A percentile compares a stretch with the other conserved stretches of the same genome.
Evolutionary conservation across 2,888 invertebrate species (phyloP).

Genomic region (Cryptocephalus moraei): DNA sequence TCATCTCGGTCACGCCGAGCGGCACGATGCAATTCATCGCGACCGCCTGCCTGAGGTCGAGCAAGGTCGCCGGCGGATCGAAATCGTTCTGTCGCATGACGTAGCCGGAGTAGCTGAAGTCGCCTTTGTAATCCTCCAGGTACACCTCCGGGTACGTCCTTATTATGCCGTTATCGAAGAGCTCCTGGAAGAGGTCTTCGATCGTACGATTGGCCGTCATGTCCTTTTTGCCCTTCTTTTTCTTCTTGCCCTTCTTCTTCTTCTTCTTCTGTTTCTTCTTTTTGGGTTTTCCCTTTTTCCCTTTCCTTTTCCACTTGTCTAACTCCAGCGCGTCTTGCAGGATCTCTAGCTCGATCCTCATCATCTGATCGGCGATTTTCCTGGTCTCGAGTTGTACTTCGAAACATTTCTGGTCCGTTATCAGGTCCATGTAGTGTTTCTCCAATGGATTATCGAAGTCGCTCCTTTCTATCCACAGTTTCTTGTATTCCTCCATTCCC

Average conservation of each 20-base stretch:
- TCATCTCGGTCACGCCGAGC: conserved; percentile 38
- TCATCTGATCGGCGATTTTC: conserved; percentile 57
- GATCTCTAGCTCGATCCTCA: conserved; percentile 46
- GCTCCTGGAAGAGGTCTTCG: conserved; percentile 60
- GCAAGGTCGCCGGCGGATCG: conserved; percentile 45
- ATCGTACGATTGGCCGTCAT: conserved; percentile 49
- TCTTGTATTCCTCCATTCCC: conserved; percentile 37
- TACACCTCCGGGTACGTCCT: conserved; percentile 47
- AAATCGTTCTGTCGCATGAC: conserved; percentile 22
- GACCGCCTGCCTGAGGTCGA: conserved; percentile 48
- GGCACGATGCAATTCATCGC: conserved; percentile 52
- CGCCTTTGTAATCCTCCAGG: conserved; percentile 59
- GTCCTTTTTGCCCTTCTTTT: conserved; percentile 49
- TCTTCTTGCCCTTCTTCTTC: conserved; percentile 25
- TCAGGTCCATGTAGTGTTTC: conserved; percentile 51
- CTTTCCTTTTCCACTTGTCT: conserved; percentile 16
- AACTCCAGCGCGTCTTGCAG: conserved; percentile 44
- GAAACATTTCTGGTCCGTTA: conserved; percentile 53
- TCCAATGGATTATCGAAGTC: conserved; percentile 47
- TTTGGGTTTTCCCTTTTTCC: conserved; percentile 21
- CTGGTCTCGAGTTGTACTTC: conserved; percentile 57
- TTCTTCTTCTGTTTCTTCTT: conserved; percentile 27
- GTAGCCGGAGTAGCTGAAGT: conserved; percentile 46
- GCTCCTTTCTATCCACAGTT: conserved; percentile 41
- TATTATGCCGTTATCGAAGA: conserved; percentile 61